phyloP scores from a whole-genome alignment of 2,113 vertebrate species.

The Nothocercus julius region DNA sequence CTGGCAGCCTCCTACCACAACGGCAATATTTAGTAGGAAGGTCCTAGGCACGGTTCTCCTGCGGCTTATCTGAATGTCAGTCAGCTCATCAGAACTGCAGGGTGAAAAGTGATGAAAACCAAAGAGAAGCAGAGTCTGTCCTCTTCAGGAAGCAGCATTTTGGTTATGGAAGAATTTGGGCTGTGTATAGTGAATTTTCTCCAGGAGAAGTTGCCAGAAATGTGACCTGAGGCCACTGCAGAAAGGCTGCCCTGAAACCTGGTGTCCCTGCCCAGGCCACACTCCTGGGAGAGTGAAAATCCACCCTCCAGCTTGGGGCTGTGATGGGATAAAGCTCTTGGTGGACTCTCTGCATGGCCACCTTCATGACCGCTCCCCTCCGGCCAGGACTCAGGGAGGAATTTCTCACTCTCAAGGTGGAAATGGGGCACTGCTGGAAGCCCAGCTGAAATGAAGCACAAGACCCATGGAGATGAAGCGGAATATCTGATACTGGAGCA shows the following conservation, averaged over 20 bases:
- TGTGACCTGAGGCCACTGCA: rapidly evolving
- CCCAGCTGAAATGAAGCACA: too few species aligned
- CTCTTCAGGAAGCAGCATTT: background rate
- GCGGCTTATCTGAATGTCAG: conserved; percentile 52
- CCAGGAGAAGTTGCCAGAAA: background rate
- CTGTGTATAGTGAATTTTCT: background rate
- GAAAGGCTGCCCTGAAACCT: background rate
- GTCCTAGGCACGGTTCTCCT: conserved; percentile 55
- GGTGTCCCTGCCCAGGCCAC: background rate
- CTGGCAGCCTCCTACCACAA: conserved; percentile 62
- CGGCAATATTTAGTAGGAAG: conserved; percentile 54
- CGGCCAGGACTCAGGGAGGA: rapidly evolving
- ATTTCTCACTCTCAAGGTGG: background rate
- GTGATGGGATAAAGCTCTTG: background rate
- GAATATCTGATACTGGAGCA: background rate
- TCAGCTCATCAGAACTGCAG: conserved; percentile 30
- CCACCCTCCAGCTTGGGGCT: background rate
- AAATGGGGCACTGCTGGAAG: background rate
- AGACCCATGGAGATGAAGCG: background rate
- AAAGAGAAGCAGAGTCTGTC: conserved; percentile 17
- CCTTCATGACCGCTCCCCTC: background rate
- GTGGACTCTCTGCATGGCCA: too few species aligned
- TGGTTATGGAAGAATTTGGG: background rate
- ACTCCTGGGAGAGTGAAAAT: background rate
- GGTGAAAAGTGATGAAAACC: conserved; percentile 39